Evolutionary conservation across 1,140 invertebrate species (phyloP).

Genomic region (Drosophila tristis): DNA sequence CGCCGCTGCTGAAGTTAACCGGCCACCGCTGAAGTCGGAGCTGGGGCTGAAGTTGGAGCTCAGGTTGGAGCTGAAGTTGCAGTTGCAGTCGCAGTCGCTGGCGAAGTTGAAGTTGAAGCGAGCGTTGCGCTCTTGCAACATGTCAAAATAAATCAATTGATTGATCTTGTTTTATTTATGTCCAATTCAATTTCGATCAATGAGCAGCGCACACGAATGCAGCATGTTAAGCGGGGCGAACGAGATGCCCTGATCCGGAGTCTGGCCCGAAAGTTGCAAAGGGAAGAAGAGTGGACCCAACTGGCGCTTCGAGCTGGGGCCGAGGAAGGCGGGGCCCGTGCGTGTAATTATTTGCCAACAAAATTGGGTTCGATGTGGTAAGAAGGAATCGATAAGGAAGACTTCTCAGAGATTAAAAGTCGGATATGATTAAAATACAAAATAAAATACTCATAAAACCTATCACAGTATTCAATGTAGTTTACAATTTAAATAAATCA

Average conservation of each 20-base stretch:
- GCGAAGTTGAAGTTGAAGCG: constrained; percentile 20
- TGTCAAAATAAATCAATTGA: constrained; percentile 85
- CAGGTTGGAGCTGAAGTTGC: background rate
- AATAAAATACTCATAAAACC: no score
- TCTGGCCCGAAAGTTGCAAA: background rate
- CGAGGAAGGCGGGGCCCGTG: constrained; percentile 51
- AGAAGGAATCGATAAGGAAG: no score
- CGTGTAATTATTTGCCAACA: constrained; percentile 51
- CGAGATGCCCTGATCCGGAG: constrained; percentile 13
- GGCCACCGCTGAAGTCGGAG: no score
- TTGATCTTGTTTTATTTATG: constrained; percentile 85
- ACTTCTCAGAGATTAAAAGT: no score
- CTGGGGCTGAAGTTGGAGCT: background rate
- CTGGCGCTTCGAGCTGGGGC: constrained; percentile 52
- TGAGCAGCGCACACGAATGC: constrained; percentile 79
- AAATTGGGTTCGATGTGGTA: no score
- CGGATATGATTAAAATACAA: no score
- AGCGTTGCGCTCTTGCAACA: constrained; percentile 73
- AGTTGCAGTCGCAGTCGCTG: constrained; percentile 17
- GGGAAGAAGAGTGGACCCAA: constrained; percentile 14
- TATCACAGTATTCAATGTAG: no score
- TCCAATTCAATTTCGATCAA: constrained; percentile 85
- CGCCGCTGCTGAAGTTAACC: constrained; percentile 16
- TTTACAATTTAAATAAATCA: no score
- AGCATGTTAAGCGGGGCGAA: constrained; percentile 59